A percentile compares a stretch with the other conserved stretches of the same genome.
Evolutionary conservation across 2,113 vertebrate species (phyloP).

Genomic region (Austrofundulus limnaeus): DNA sequence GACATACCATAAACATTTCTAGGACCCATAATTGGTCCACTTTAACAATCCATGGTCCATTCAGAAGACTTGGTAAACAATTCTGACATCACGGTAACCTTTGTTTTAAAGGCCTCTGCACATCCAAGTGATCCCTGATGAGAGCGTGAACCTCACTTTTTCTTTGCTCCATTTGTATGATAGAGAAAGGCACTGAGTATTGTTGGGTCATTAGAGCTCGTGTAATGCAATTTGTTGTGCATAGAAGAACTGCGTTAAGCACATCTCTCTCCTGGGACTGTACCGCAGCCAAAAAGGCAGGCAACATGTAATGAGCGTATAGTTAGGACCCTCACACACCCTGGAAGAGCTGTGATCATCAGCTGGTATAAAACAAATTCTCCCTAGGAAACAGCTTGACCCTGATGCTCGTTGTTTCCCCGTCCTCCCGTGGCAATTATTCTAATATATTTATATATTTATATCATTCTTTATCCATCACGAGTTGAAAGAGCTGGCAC

Average conservation of each 20-base stretch:
- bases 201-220: slow-evolving; percentile 13
- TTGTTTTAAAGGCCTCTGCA: neutral
- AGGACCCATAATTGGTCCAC: no score
- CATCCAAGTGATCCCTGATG: neutral
- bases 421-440: slow-evolving; percentile 57
- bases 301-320: slow-evolving; percentile 73
- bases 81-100: neutral
- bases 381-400: slow-evolving; percentile 87
- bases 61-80: no score
- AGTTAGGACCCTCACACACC: slow-evolving; percentile 80
- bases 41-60: no score
- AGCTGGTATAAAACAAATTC: slow-evolving; percentile 76
- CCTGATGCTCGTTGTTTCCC: slow-evolving; percentile 77
- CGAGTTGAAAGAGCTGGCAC: slow-evolving; percentile 82
- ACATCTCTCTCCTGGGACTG: slow-evolving; percentile 77
- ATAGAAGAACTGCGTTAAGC: slow-evolving; percentile 59
- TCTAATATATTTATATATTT: slow-evolving; percentile 64
- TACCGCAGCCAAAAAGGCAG: slow-evolving; percentile 71
- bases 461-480: slow-evolving; percentile 64
- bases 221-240: slow-evolving; percentile 43
- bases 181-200: slow-evolving; percentile 2
- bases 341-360: slow-evolving; percentile 74
- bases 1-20: no score
- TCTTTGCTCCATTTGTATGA: no score
- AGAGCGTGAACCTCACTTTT: neutral